Percentiles rank a stretch among this genome's conserved stretches.
Conservation (phyloP, 2,888 invertebrate species). For the Harpalus rufipes region DNA sequence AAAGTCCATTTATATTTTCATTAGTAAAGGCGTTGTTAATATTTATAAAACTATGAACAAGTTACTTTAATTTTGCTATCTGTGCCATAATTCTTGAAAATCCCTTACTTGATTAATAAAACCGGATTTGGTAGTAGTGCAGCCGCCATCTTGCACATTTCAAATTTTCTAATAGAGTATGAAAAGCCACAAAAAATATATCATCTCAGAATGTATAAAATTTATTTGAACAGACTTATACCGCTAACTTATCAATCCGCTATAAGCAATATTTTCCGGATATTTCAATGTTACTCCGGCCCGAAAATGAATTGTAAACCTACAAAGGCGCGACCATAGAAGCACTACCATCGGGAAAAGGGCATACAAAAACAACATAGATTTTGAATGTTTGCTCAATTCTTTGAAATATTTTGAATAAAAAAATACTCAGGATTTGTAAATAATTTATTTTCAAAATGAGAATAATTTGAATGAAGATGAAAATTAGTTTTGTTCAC, state of each 20-base stretch:
- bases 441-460: too few species aligned
- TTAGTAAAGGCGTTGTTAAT: too few species aligned
- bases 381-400: too few species aligned
- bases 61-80: not conserved
- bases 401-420: too few species aligned
- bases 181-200: slow-evolving; percentile 44
- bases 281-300: slow-evolving; percentile 38
- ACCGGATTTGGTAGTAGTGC: slow-evolving; percentile 20
- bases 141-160: slow-evolving; percentile 23
- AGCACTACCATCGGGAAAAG: not conserved
- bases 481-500: too few species aligned
- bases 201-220: slow-evolving; percentile 31
- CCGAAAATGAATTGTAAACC: slow-evolving; percentile 48
- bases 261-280: slow-evolving; percentile 49
- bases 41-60: not conserved
- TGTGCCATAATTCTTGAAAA: slow-evolving; percentile 22
- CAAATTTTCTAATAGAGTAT: slow-evolving; percentile 49
- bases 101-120: slow-evolving; percentile 12
- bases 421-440: too few species aligned
- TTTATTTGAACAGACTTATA: slow-evolving; percentile 18
- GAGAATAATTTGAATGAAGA: too few species aligned
- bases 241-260: slow-evolving; percentile 48
- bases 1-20: too few species aligned
- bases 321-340: not conserved
- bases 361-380: not conserved